Conservation (phyloP, 2,888 invertebrate species). For the Troilus luridus region DNA sequence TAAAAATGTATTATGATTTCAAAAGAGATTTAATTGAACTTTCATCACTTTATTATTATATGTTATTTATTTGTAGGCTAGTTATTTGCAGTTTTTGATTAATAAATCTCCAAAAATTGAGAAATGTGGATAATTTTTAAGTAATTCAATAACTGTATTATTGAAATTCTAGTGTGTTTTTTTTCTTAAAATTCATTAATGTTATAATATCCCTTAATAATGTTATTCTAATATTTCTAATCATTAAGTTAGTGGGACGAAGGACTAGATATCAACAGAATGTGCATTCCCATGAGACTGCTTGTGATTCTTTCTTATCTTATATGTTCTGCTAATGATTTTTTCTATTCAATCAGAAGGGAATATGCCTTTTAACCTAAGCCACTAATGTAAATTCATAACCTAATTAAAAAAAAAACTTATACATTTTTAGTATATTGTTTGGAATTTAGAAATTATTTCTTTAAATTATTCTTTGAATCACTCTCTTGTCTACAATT, state of each 20-base stretch:
- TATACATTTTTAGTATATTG: not conserved
- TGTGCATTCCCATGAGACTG: not conserved
- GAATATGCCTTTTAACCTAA: not conserved
- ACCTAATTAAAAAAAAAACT: not conserved
- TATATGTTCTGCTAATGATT: not conserved
- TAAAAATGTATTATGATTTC: too few relatives aligned
- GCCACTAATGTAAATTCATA: not conserved
- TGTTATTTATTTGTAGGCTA: too few relatives aligned
- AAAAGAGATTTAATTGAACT: too few relatives aligned
- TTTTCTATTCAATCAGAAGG: not conserved
- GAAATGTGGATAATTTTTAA: not conserved
- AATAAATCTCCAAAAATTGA: too few relatives aligned
- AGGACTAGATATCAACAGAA: not conserved
- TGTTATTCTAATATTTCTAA: not conserved
- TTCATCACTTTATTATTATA: too few relatives aligned
- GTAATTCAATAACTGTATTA: not conserved
- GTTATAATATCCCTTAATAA: not conserved
- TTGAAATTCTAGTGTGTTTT: not conserved
- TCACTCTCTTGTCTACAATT: not conserved
- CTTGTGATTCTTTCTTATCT: not conserved
- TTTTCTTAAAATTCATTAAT: not conserved
- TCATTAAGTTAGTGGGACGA: not conserved
- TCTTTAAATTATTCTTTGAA: too few relatives aligned
- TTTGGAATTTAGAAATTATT: not conserved
- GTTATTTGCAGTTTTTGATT: too few relatives aligned